Base-by-base conservation (phyloP, 2,888 invertebrate genomes). In the Yponomeuta malinellus region DNA sequence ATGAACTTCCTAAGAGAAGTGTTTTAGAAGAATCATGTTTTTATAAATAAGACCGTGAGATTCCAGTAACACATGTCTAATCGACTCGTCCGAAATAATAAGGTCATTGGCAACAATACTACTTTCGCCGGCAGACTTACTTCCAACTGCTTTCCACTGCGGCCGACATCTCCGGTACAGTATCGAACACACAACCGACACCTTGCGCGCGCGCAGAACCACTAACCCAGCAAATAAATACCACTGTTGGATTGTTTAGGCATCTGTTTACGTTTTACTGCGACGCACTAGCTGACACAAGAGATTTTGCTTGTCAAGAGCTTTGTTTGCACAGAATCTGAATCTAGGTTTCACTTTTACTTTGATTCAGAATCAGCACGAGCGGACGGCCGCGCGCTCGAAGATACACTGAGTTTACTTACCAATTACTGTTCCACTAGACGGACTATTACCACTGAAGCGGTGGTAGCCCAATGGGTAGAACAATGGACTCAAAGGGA, bases 111-210 rank as follows among this genome's bases (percentile, higher is more conserved):
- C 52, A 59, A 15, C 52, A 59, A 15, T 15, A 59, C 15, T 15
- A 85, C 84, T 87, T 87, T 87, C 85, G 79, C 80, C 59, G 48
- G 76, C 77, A 76, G 80, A 88, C 89, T 89, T 87, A 89, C 89
- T 87, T 88, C 74, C 85, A 81, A 83, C 84, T 88, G 71, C 86
- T 84, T 80, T 88, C 82, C 71, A 90, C 82, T 68, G 90, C 83
- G 71, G 91, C 89, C 74, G 90, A 86, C 91, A 90, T 89, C 68
- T 78, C 12, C 8, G 52, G n/a, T 29, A 6, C 64, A 23, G 64
- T 4, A 4, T 64, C 64, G 10, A 23, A 31, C 31, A 63, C 63
- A 23, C 31, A 64, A 64, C 23, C 31, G 31, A 23, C 23, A 29
- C 23, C 29, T 64, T 31, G 31, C 64, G n/a, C 31, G 5, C 10